Base-by-base conservation (phyloP, 1,140 invertebrate species). In the Zaprionus inermis region DNA sequence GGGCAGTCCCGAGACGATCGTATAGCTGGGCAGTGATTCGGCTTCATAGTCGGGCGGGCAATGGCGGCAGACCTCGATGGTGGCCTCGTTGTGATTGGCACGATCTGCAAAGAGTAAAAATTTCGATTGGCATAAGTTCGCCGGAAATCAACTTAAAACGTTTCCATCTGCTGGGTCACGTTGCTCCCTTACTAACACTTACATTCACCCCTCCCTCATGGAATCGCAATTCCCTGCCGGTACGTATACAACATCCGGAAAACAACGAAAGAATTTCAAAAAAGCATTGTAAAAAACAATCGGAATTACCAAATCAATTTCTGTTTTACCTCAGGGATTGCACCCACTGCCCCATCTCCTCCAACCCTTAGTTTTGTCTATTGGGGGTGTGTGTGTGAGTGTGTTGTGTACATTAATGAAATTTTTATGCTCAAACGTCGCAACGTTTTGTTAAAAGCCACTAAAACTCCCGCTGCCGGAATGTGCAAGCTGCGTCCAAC, bases 11-110 rank as follows among this genome's bases (percentile, higher is more conserved):
- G 94, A 95, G 11, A 94, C 94, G 49, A 95, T 93, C 0, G 94
- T 95, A 81, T 95, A 95, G 55, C 93, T 94, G 2, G 94, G 94
- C 55, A 95, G 78, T 0, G 94, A 94, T 61, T 95, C 94, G 0
- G 78, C 84, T 59, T 94, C 94, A 30, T 82, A 92, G 41, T 92
- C 89, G 0, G 90, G 90, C 11, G 90, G 90, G 30, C 82, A 92
- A 30, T 82, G 91, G 28, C 91, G 89, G 16, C 90, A 91, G 49
- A 92, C 78, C 22, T 92, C 91, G 32, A 90, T 80, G n/a, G 78
- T 77, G 24, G 83, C 73, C 46, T 92, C 90, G 32, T 61, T 83
- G 24, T 80, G 80, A 79, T 92, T 91, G 52, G 90, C 90, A 46
- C 90, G 89, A 85, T 92, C 91, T 92, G 80, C 0, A 90, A 85